These are phyloP conservation scores for Notospermus geniculatus DNA, from an alignment of 1,140 invertebrate species.

Conservation along the genomic window DNA sequence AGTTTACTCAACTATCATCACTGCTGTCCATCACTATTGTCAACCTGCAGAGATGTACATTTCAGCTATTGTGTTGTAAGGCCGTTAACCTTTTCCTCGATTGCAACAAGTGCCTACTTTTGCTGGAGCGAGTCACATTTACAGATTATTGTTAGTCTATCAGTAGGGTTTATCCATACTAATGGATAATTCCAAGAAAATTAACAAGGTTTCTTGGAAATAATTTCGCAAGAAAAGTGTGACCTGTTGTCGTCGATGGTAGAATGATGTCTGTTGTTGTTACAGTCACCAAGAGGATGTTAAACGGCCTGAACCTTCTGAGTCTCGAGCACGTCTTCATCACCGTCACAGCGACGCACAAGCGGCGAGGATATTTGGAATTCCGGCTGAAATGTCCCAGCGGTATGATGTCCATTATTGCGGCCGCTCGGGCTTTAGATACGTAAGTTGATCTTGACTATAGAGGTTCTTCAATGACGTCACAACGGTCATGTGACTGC, in stretches of 20 bases:
- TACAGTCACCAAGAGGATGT: constrained; percentile 36
- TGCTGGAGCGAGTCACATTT: too few relatives aligned
- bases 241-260: background rate
- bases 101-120: too few relatives aligned
- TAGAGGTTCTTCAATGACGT: too few relatives aligned
- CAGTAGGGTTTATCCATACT: background rate
- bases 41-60: too few relatives aligned
- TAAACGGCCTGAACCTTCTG: constrained; percentile 39
- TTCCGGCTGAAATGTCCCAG: constrained; percentile 60
- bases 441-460: background rate
- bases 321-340: constrained; percentile 86
- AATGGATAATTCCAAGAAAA: background rate
- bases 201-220: background rate
- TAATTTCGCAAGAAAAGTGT: background rate
- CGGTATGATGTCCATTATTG: constrained; percentile 43
- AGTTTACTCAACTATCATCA: background rate
- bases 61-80: too few relatives aligned
- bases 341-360: constrained; percentile 51
- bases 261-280: background rate
- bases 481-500: too few relatives aligned
- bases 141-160: background rate
- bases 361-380: constrained; percentile 83
- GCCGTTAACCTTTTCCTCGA: too few relatives aligned
- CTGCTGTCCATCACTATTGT: too few relatives aligned
- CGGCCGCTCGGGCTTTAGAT: constrained; percentile 22